A percentile compares a stretch with the other conserved stretches of the same genome.
These are phyloP conservation scores for Pteria penguin DNA, from an alignment of 2,888 invertebrate genomes.

Conservation along the genomic window DNA sequence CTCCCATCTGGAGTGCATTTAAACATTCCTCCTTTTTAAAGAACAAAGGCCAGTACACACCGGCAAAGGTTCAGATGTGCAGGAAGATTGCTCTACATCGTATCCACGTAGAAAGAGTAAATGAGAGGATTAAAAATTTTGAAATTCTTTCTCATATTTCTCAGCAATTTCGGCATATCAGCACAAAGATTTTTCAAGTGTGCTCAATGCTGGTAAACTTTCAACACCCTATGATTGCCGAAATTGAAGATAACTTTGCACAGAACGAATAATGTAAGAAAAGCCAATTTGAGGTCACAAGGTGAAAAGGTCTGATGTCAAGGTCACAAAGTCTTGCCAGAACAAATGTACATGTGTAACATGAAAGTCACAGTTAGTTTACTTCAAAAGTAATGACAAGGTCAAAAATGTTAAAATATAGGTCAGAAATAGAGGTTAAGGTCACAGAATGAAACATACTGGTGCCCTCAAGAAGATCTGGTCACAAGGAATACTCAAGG, in stretches of 20 bases:
- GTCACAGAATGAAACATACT: too few species aligned
- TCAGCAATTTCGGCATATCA: slow-evolving; percentile 20
- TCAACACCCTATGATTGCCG: slow-evolving; percentile 21
- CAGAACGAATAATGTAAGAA: not conserved
- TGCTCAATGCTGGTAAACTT: slow-evolving; percentile 27
- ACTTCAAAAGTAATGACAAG: too few species aligned
- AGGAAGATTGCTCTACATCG: slow-evolving; percentile 4
- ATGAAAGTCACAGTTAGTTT: too few species aligned
- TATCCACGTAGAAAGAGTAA: slow-evolving; percentile 19
- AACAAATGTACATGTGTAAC: too few species aligned
- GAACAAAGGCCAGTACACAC: slow-evolving; percentile 17
- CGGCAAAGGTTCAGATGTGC: slow-evolving; percentile 19
- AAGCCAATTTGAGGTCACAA: not conserved
- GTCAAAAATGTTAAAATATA: too few species aligned
- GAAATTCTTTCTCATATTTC: slow-evolving; percentile 23
- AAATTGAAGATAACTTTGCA: slow-evolving; percentile 13
- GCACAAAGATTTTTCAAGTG: slow-evolving; percentile 22
- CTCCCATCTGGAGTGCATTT: slow-evolving; percentile 7
- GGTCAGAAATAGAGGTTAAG: too few species aligned
- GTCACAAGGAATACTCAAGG: too few species aligned
- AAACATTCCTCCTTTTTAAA: slow-evolving; percentile 21
- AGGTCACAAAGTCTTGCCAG: too few species aligned
- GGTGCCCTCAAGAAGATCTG: too few species aligned
- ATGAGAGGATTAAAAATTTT: slow-evolving; percentile 21
- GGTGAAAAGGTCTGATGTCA: not conserved